Conservation (phyloP, 2,113 vertebrate species). For the Tursiops truncatus region DNA sequence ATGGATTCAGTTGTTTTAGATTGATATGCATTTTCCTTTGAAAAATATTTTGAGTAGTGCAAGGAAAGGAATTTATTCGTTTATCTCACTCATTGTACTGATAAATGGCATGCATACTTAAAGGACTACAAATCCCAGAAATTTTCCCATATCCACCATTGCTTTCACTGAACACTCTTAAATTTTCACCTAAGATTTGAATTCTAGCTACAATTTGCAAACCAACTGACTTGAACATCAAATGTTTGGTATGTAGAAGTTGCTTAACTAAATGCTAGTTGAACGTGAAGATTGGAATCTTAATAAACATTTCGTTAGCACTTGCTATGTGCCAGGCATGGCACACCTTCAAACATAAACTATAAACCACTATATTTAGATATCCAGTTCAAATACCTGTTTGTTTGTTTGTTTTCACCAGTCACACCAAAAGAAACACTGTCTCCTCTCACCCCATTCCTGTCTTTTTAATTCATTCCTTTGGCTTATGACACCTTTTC, state of each 20-base stretch:
- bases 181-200: not conserved
- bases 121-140: not conserved
- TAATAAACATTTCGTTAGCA: not conserved
- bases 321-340: not conserved
- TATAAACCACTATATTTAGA: not conserved
- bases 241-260: not conserved
- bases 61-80: not conserved
- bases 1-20: not conserved
- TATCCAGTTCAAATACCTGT: not conserved
- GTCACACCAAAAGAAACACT: not conserved
- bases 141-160: not conserved
- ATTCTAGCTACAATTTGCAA: not conserved
- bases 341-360: not conserved
- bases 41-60: conserved; percentile 7
- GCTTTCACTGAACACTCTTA: not conserved
- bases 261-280: not conserved
- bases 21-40: not conserved
- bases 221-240: not conserved
- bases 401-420: not conserved
- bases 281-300: not conserved
- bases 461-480: not conserved
- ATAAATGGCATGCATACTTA: not conserved
- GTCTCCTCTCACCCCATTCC: not conserved
- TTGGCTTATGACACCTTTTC: not conserved
- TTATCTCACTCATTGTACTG: not conserved